Evolutionary conservation across 2,113 vertebrate species (phyloP).

Genomic region (Tringa solitaria): DNA sequence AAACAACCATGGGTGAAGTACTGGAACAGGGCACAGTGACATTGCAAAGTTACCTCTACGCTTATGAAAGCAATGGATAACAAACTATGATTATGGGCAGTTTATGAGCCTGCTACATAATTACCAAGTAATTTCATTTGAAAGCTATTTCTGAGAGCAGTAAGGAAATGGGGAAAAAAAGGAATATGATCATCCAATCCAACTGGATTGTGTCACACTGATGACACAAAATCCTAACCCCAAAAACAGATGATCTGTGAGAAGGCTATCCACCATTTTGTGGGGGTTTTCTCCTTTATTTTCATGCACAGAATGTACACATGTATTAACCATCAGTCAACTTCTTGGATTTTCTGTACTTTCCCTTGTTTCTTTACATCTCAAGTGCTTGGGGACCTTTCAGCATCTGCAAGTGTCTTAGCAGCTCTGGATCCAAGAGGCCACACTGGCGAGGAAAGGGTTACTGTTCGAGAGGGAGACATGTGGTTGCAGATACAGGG

Average conservation of each 20-base stretch:
- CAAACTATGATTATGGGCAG: background rate
- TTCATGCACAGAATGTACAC: background rate
- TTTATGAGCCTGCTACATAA: background rate
- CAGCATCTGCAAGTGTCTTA: background rate
- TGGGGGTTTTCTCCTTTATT: background rate
- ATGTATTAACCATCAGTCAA: background rate
- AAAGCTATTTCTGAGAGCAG: background rate
- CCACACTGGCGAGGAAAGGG: background rate
- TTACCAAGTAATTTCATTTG: background rate
- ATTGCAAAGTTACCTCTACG: background rate
- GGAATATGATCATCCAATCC: background rate
- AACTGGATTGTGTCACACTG: background rate
- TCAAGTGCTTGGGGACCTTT: background rate
- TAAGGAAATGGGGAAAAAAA: background rate
- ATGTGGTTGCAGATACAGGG: background rate
- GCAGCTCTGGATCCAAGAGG: background rate
- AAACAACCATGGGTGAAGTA: background rate
- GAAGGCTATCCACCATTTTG: background rate
- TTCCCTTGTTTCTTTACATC: background rate
- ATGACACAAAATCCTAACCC: background rate
- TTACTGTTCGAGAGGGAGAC: background rate
- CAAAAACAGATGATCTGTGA: background rate
- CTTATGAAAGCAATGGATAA: background rate
- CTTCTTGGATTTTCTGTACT: background rate
- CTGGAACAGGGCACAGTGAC: background rate